Base-by-base conservation (phyloP, 2,113 vertebrate genomes). In the Cyanocitta stelleri region DNA sequence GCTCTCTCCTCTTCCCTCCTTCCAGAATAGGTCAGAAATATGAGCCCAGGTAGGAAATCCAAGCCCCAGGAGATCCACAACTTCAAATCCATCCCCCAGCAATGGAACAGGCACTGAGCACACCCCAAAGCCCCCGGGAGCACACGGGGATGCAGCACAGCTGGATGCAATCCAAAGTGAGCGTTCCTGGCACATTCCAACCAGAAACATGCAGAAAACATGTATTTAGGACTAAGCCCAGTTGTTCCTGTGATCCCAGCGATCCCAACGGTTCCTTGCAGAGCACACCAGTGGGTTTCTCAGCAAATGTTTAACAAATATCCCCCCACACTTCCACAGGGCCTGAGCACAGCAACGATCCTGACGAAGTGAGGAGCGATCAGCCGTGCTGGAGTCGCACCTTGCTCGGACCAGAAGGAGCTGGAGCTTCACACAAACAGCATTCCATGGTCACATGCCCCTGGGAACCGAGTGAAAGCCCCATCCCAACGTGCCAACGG, bases 131-230 rank as follows among this genome's bases (percentile, higher is more conserved):
- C n/a, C 78, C 54, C 37, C 2, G 0, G 52, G 43, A 17, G 35
- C 0, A 2, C 51, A 30, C 0, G 1, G 59, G 26, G 58, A 41
- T 23, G 59, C 27, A 33, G 46, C 63, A 27, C 0, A 4, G 61
- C 32, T 59, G 66, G 77, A 7, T 27, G 10, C 1, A 16, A 74
- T 3, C 73, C 58, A 10, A 18, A 51, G 51, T 7, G 68, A 58
- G 51, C 1, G 8, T 9, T 58, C 59, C 76, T 32, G 67, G 43
- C 77, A 74, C 15, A 11, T 44, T 43, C 59, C 44, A 20, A 24
- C 8, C 76, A 66, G 24, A 32, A 69, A 68, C 0, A 3, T 0
- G 16, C 0, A 4, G 21, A 21, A 54, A 37, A 33, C 0, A 3
- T 0, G 6, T 4, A 19, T 64, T 44, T 14, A 11, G 41, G 35